Base-by-base conservation (phyloP, 2,113 vertebrate species). In the Podarcis muralis region DNA sequence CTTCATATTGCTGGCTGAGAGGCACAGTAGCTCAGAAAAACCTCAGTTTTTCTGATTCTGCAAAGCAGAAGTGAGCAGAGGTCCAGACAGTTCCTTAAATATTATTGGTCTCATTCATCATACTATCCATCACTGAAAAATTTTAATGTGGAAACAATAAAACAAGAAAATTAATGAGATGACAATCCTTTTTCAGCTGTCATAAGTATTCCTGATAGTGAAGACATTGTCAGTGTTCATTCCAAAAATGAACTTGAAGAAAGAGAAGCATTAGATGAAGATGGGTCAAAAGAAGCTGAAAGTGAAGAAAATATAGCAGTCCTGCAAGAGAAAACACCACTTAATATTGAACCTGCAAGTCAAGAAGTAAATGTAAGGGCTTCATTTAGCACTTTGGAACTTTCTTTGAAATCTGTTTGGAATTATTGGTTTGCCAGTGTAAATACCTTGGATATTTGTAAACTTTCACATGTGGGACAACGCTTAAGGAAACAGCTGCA, bases 211-310 rank as follows among this genome's bases (percentile, higher is more conserved):
- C 94, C 95, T 25, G 98, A 98, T 59, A 96, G 95, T 72, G 97
- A 97, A 87, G 97, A 97, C 2, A 87, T 97, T 83, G 96, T 95
- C 16, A 97, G 96, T 69, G 53, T 86, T 53, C 71, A 2, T 3
- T 97, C 97, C 66, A 96, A 97, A 92, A 96, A 96, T 35, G 92
- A 12, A 2, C 23, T 92, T 27, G 96, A 95, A 15, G 93, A 94
- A 23, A 93, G 89, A 13, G 84, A 93, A 30, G 90, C 89, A 69
- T 74, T 95, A 83, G 79, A 90, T 89, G 22, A 92, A 92, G 97
- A 98, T 86, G 97, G 97, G 75, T 94, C 94, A 91, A 97, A 98
- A 90, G 96, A 97, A 93, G 96, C 97, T 91, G 95, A 97, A 84
- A 95, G 96, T 90, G 96, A 98, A 91, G 84, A 94, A 95, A 23